Conservation (phyloP, 2,797 vertebrate genomes). For the Danio tinwini region DNA sequence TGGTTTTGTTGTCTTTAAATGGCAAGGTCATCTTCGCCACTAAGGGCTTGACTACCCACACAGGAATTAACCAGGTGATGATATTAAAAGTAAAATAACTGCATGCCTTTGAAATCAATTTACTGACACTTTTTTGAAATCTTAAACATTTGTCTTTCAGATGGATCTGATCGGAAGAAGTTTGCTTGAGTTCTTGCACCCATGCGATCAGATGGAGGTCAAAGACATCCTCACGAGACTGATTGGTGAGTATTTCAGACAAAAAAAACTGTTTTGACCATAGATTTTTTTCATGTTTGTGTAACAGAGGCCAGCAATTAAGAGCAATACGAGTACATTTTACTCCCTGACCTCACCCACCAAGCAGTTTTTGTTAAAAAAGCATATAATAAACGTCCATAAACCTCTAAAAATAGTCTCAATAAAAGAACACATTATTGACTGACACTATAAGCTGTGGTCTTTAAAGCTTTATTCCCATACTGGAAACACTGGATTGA, state of each 20-base stretch:
- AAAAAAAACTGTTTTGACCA: neutral
- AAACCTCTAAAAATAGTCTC: too few species aligned
- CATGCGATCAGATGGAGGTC: constrained; percentile 64
- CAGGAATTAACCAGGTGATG: constrained; percentile 66
- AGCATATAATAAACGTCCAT: too few species aligned
- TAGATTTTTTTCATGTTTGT: neutral
- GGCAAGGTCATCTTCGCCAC: constrained; percentile 65
- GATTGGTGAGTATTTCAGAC: constrained; percentile 52
- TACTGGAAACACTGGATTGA: too few species aligned
- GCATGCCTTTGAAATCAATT: neutral
- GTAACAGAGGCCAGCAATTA: too few species aligned
- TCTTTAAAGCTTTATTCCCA: too few species aligned
- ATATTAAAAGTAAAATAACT: neutral
- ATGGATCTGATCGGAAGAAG: constrained; percentile 67
- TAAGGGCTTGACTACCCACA: constrained; percentile 55
- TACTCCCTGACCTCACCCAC: too few species aligned
- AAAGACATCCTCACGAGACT: constrained; percentile 60
- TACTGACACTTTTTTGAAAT: neutral
- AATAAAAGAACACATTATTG: too few species aligned
- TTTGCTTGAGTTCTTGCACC: constrained; percentile 68
- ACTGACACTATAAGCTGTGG: too few species aligned
- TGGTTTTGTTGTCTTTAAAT: constrained; percentile 62
- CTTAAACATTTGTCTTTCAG: constrained; percentile 45
- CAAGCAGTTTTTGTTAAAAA: too few species aligned
- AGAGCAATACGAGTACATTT: too few species aligned